Evolutionary conservation across 1,140 invertebrate genomes (phyloP).

Genomic region (Dreissena polymorpha): DNA sequence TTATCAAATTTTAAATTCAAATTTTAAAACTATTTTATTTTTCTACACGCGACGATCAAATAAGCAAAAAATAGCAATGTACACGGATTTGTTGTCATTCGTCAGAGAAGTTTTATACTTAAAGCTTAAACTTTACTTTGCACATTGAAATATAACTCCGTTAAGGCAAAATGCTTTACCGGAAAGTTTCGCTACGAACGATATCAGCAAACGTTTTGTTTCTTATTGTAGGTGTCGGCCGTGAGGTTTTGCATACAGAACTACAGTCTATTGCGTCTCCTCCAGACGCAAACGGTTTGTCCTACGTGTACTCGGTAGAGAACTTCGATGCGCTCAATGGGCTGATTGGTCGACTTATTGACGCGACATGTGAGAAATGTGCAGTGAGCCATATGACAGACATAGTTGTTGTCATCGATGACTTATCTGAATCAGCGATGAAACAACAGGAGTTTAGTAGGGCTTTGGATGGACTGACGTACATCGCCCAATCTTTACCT

Average conservation of each 20-base stretch:
- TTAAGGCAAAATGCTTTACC: no score
- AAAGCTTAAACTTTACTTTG: no score
- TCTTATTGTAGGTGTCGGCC: background rate
- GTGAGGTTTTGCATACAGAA: slow-evolving; percentile 3
- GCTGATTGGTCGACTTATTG: background rate
- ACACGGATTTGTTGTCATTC: no score
- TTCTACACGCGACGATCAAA: no score
- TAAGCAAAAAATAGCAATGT: no score
- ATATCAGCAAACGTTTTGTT: no score
- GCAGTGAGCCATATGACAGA: no score
- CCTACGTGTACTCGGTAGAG: slow-evolving; percentile 9
- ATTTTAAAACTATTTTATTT: no score
- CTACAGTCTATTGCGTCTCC: background rate
- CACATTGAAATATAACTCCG: no score
- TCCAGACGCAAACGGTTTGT: background rate
- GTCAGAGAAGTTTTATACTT: no score
- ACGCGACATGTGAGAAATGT: slow-evolving; percentile 9
- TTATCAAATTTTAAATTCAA: no score
- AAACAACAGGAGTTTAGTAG: background rate
- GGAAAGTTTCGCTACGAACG: no score
- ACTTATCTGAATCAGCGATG: background rate
- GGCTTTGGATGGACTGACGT: background rate
- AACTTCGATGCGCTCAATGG: slow-evolving; percentile 1
- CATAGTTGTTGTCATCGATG: slow-evolving; percentile 7
- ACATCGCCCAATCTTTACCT: background rate